Evolutionary conservation across 2,888 invertebrate genomes (phyloP), one percentile per base, ranked within the genome.

Genomic region (Ormyrus thymus): DNA sequence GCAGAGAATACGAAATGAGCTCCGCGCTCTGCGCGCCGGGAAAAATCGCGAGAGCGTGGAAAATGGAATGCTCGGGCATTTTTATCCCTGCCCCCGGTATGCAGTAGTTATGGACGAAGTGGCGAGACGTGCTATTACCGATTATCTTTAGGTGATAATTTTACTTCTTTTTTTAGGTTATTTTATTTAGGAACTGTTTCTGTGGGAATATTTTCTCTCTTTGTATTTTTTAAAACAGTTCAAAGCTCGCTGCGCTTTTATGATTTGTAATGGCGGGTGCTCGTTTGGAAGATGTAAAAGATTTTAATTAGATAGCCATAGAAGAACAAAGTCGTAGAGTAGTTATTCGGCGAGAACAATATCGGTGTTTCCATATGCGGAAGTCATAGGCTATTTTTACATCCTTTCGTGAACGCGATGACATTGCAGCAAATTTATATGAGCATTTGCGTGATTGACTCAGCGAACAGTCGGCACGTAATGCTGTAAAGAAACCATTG

Each of bases 361-460:
- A 29, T 29, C 0, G 29, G 4, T 29, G 29, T 29, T 29, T 29
- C 29, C 29, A 29, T 29, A 4, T 29, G 29, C 15, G 15, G 64
- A 50, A 50, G 50, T 65, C 50, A 51, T 10, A 65, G 15, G 50
- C 50, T 65, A 65, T 65, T 65, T 65, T 65, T 65, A 61, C 7
- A 10, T 62, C 62, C n/a, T 65, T 65, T 65, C 64, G 64, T 50
- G 64, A 13, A 50, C 64, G 10, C 29, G 64, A 65, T 65, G 64
- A 65, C 64, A 65, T 48, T 15, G 64, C 64, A 48, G 64, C 50
- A 65, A 65, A 65, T 65, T 65, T 15, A 50, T 46, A 65, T 65
- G 50, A 65, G n/a, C 50, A 7, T 48, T 15, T 50, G 64, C 64
- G 64, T 65, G 64, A 65, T 65, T 65, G 64, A 29, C 29, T 29